These are phyloP conservation scores for Semotilus atromaculatus DNA, from an alignment of 2,797 vertebrate species.

Conservation along the genomic window DNA sequence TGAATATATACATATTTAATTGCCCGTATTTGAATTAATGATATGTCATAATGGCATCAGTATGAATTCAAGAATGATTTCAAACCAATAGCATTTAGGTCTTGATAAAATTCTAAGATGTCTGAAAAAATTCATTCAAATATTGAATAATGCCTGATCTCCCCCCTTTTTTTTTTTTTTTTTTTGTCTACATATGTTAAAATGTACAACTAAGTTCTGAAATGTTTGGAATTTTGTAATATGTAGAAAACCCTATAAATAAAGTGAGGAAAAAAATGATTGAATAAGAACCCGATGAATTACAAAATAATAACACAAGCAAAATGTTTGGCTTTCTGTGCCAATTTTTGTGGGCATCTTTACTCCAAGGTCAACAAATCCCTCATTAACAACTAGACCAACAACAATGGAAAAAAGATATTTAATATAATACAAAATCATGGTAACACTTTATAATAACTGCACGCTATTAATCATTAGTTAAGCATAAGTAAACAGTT, in stretches of 20 bases:
- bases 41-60: not conserved
- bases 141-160: not conserved
- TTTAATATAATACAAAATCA: not conserved
- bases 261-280: too few relatives aligned
- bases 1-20: not conserved
- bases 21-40: not conserved
- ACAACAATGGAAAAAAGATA: not conserved
- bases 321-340: not conserved
- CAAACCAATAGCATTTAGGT: not conserved
- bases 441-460: too few relatives aligned
- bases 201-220: too few relatives aligned
- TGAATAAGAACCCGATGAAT: not conserved
- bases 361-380: not conserved
- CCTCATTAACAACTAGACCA: not conserved
- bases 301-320: not conserved
- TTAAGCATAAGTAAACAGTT: too few relatives aligned
- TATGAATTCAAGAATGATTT: not conserved
- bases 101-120: not conserved
- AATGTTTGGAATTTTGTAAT: too few relatives aligned
- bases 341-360: not conserved
- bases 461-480: too few relatives aligned
- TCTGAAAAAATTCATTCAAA: not conserved
- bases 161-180: too few relatives aligned
- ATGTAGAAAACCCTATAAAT: too few relatives aligned
- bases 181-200: too few relatives aligned